Base-by-base conservation (phyloP, 2,797 vertebrate species). In the Pseudocheirus occidentalis region DNA sequence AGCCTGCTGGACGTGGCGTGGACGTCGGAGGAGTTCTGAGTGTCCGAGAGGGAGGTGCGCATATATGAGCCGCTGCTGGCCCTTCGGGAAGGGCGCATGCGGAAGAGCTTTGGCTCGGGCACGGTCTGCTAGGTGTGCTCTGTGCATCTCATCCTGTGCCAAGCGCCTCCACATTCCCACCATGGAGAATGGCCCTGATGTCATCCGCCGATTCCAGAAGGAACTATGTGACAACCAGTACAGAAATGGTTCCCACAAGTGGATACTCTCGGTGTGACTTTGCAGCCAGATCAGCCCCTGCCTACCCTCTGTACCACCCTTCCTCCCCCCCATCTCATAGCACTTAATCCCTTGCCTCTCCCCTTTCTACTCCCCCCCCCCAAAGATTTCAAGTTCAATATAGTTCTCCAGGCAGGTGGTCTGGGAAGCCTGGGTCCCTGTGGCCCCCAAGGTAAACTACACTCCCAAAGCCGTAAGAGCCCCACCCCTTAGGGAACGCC, bases 91-190 rank as follows among this genome's bases (percentile, higher is more conserved):
- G 98, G 99, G 0, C 97, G 98, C 2, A 95, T 99, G 28, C 98
- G 98, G 93, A 99, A 99, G 97, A 97, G 99, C 96, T 99, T 99
- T 0, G 99, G 99, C 4, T 98, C 99, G 0, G 99, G 99, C 56
- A 99, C 99, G 0, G 99, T 99, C 14, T 99, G 99, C 16, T 99
- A 99, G 4, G 99, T 99, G n/a, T 99, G 99, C 97, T 99, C 99
- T 0, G 99, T 99, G 24, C 98, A 99, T 95, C 98, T 98, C 58
- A 99, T 99, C 96, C 98, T 99, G 73, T 99, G 99, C 97, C 97
- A 96, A 95, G 99, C 98, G 94, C 2, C 97, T 99, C 93, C 97
- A 99, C 95, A 99, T 99, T 97, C 99, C 99, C 13, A 99, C 99
- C 10, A 99, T 99, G 99, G 97, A 99, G 97, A 99, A 99, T 0